phyloP scores from a whole-genome alignment of 2,113 vertebrate genomes.

The Acanthisitta chloris region DNA sequence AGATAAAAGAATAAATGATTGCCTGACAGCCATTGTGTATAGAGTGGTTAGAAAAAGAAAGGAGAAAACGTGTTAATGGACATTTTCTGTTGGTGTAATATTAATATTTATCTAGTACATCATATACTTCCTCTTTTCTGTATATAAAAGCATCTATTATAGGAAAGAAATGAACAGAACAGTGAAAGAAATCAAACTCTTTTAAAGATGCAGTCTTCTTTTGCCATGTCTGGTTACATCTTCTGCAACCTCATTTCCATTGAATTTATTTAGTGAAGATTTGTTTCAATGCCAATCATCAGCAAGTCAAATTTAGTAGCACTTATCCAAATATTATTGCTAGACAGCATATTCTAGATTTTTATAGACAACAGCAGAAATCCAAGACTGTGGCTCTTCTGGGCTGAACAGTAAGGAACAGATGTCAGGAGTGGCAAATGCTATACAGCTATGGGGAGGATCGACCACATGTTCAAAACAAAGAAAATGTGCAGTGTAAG shows the following conservation, averaged over 20 bases:
- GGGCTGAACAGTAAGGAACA: neutral
- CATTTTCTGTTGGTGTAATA: neutral
- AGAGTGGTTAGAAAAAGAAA: neutral
- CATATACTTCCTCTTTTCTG: neutral
- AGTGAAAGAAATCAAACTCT: neutral
- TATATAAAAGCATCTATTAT: neutral
- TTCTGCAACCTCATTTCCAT: neutral
- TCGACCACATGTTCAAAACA: neutral
- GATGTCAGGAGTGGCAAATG: neutral
- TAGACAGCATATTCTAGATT: neutral
- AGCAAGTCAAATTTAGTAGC: neutral
- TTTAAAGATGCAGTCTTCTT: neutral
- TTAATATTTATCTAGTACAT: neutral
- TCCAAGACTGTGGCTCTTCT: neutral
- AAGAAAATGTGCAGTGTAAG: accelerated
- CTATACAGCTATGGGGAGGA: neutral
- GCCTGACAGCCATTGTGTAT: neutral
- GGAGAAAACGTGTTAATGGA: neutral
- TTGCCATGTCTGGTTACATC: neutral
- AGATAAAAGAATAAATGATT: neutral
- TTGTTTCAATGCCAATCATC: neutral
- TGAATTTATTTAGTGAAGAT: neutral
- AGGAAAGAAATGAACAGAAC: neutral
- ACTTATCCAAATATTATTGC: neutral
- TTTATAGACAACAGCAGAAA: neutral